Conservation (phyloP, 2,113 vertebrate species). For the Cervus canadensis region DNA sequence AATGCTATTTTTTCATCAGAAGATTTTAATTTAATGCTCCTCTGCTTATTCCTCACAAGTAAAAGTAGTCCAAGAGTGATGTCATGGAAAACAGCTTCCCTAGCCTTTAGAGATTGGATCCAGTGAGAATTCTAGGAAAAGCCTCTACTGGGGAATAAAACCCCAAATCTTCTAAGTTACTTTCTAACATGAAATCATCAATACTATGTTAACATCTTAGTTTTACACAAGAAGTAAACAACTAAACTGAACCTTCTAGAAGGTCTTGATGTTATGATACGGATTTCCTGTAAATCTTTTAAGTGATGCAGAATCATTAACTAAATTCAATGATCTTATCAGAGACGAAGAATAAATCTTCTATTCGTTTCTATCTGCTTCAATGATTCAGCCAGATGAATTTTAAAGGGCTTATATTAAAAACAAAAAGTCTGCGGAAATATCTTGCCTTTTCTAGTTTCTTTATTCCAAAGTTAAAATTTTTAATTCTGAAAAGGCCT, state of each 20-base stretch:
- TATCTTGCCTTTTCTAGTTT: constrained; percentile 35
- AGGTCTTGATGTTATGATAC: constrained; percentile 15
- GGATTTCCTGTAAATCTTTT: constrained; percentile 30
- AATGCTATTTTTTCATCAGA: constrained; percentile 51
- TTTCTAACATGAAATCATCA: constrained; percentile 40
- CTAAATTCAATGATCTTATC: constrained; percentile 43
- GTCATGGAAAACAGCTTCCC: constrained; percentile 66
- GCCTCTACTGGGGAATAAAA: constrained; percentile 54
- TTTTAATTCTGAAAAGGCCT: constrained; percentile 26
- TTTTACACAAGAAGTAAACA: constrained; percentile 30
- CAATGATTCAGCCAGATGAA: constrained; percentile 15
- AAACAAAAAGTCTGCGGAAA: background rate
- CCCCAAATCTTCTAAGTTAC: constrained; percentile 56
- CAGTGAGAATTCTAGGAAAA: constrained; percentile 74
- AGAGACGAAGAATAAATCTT: constrained; percentile 39
- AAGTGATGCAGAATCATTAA: constrained; percentile 37
- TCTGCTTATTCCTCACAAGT: constrained; percentile 54
- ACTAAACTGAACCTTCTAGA: constrained; percentile 16
- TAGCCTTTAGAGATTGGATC: constrained; percentile 60
- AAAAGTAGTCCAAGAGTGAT: constrained; percentile 60
- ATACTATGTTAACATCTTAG: background rate
- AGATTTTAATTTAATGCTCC: constrained; percentile 53
- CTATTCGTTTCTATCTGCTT: constrained; percentile 20
- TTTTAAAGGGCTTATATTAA: constrained; percentile 34
- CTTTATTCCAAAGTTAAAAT: constrained; percentile 12